Percentiles rank a stretch among this genome's conserved stretches.
phyloP scores from a whole-genome alignment of 1,140 invertebrate genomes.

The Drosophila azteca region DNA sequence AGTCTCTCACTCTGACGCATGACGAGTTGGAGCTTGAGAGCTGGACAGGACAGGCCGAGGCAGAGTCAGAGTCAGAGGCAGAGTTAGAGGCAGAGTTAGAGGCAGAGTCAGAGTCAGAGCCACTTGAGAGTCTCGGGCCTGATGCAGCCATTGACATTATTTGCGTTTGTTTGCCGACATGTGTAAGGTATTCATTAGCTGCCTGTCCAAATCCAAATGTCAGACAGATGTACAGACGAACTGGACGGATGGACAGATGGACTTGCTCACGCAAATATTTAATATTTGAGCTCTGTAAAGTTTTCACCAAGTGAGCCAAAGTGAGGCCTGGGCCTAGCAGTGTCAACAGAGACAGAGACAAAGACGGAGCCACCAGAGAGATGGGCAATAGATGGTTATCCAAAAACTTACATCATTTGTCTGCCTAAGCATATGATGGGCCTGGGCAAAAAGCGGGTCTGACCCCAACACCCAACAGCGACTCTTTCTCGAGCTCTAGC shows the following conservation, averaged over 20 bases:
- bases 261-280: constrained; percentile 68
- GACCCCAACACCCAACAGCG: constrained; percentile 8
- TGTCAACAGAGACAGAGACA: constrained; percentile 55
- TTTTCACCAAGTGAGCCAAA: constrained; percentile 58
- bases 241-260: constrained; percentile 9
- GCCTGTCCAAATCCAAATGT: constrained; percentile 69
- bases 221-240: constrained; percentile 55
- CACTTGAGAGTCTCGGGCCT: constrained; percentile 29
- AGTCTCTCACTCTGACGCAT: constrained; percentile 51
- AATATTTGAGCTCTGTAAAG: constrained; percentile 69
- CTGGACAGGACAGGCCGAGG: constrained; percentile 4
- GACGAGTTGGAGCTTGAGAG: constrained; percentile 34
- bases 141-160: constrained; percentile 71
- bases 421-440: constrained; percentile 8
- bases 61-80: constrained; percentile 13
- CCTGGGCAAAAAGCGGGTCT: neutral
- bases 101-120: constrained; percentile 4
- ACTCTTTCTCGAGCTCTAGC: constrained; percentile 16
- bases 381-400: constrained; percentile 61
- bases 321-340: constrained; percentile 24
- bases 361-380: neutral
- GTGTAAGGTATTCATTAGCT: constrained; percentile 82
- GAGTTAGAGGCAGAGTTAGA: constrained; percentile 18
- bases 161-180: constrained; percentile 79
- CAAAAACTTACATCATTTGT: constrained; percentile 71